Evolutionary conservation across 2,113 vertebrate genomes (phyloP).

Genomic region (Mormoops blainvillei): DNA sequence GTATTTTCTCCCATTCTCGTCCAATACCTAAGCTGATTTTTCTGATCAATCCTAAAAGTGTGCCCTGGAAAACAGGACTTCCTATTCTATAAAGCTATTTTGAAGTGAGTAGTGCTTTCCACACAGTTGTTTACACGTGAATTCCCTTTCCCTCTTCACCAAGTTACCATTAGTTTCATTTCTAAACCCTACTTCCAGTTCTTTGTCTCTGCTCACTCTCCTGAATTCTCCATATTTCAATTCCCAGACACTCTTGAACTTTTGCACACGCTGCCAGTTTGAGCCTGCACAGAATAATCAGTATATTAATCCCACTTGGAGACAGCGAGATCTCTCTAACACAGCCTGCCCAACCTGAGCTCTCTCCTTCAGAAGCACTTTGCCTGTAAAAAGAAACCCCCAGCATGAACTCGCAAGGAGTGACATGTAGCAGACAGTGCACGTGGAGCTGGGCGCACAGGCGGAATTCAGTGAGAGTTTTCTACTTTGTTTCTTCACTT

Average conservation of each 20-base stretch:
- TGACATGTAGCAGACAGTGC: conserved; percentile 85
- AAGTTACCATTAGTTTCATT: background rate
- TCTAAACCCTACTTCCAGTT: background rate
- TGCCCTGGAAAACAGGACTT: background rate
- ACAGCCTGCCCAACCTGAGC: conserved; percentile 76
- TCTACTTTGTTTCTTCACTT: conserved; percentile 78
- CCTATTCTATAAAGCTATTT: background rate
- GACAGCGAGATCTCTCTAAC: conserved; percentile 70
- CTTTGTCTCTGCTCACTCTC: conserved; percentile 55
- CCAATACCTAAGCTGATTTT: background rate
- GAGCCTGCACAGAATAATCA: conserved; percentile 65
- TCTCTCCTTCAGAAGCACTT: conserved; percentile 78
- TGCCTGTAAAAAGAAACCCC: conserved; percentile 82
- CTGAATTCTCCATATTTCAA: conserved; percentile 16
- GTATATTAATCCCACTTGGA: conserved; percentile 55
- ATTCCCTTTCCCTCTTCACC: background rate
- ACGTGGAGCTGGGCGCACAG: conserved; percentile 80
- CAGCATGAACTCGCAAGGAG: conserved; percentile 81
- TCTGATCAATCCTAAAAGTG: background rate
- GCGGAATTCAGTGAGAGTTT: conserved; percentile 77
- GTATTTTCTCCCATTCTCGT: background rate
- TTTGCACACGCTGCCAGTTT: conserved; percentile 55
- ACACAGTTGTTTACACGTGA: background rate
- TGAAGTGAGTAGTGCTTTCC: background rate
- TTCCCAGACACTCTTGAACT: conserved; percentile 54